These are phyloP conservation scores for Heliothis subflexa DNA, from an alignment of 1,140 invertebrate genomes.

Conservation along the genomic window DNA sequence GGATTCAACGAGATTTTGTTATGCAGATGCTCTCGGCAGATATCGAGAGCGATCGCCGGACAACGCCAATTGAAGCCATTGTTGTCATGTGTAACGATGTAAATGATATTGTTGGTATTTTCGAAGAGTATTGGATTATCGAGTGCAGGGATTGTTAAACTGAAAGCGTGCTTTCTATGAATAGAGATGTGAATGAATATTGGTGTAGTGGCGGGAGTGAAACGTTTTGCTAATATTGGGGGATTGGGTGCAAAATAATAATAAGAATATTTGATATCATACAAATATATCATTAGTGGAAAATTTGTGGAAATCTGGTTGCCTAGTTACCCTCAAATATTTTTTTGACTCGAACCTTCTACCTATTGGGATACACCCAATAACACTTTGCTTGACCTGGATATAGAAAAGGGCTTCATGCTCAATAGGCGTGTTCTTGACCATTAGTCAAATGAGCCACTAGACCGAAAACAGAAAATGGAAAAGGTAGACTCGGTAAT, in stretches of 20 bases:
- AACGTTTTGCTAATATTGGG: background rate
- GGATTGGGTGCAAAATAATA: background rate
- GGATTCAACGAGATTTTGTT: constrained; percentile 52
- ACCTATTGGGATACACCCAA: too few species aligned
- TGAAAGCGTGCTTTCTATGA: background rate
- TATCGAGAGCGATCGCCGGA: constrained; percentile 56
- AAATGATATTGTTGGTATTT: constrained; percentile 40
- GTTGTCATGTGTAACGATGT: constrained; percentile 33
- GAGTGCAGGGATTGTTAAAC: constrained; percentile 16
- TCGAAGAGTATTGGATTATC: constrained; percentile 26
- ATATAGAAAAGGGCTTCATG: too few species aligned
- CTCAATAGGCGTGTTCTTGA: too few species aligned
- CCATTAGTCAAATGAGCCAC: too few species aligned
- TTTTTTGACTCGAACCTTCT: too few species aligned
- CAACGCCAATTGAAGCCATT: constrained; percentile 52
- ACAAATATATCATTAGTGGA: too few species aligned
- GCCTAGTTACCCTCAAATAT: background rate
- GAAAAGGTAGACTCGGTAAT: too few species aligned
- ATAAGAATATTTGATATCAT: background rate
- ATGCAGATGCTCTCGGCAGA: constrained; percentile 58
- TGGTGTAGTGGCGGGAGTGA: background rate
- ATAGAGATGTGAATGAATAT: background rate
- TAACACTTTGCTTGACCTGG: too few species aligned
- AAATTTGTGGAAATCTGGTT: too few species aligned
- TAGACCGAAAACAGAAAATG: too few species aligned